A percentile compares a stretch with the other conserved stretches of the same genome.
Conservation (phyloP, 2,797 vertebrate species). For the Falco cherrug region DNA sequence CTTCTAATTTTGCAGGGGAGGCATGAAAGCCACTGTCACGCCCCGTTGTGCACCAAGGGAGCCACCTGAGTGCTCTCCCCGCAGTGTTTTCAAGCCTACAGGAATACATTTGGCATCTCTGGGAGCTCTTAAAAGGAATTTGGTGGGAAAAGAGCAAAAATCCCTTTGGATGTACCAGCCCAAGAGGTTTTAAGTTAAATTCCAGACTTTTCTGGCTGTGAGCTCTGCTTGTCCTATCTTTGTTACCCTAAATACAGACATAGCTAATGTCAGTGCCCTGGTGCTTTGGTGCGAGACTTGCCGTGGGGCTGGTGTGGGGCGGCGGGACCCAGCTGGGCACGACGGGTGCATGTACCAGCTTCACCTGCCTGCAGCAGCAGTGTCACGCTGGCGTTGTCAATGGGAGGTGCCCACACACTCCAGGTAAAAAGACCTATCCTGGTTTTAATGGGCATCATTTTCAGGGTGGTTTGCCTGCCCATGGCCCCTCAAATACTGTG, state of each 20-base stretch:
- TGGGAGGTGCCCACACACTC: no score
- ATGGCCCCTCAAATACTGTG: rapidly evolving
- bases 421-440: neutral
- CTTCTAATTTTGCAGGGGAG: neutral
- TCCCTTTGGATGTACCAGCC: neutral
- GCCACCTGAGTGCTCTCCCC: neutral
- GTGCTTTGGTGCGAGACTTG: neutral
- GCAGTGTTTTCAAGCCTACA: neutral
- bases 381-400: rapidly evolving
- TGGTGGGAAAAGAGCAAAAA: neutral
- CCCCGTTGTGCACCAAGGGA: neutral
- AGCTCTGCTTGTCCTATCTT: neutral
- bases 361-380: neutral
- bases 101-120: rapidly evolving
- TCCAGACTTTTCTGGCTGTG: neutral
- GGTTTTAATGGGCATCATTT: neutral
- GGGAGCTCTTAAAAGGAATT: neutral
- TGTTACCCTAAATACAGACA: neutral
- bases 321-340: no score
- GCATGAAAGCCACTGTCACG: rapidly evolving
- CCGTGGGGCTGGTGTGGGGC: neutral
- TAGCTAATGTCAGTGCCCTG: neutral
- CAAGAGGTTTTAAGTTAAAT: neutral
- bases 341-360: neutral
- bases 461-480: neutral